Evolutionary conservation across 1,140 invertebrate genomes (phyloP), one percentile per base, ranked within the genome.

Genomic region (Aphidius gifuensis): DNA sequence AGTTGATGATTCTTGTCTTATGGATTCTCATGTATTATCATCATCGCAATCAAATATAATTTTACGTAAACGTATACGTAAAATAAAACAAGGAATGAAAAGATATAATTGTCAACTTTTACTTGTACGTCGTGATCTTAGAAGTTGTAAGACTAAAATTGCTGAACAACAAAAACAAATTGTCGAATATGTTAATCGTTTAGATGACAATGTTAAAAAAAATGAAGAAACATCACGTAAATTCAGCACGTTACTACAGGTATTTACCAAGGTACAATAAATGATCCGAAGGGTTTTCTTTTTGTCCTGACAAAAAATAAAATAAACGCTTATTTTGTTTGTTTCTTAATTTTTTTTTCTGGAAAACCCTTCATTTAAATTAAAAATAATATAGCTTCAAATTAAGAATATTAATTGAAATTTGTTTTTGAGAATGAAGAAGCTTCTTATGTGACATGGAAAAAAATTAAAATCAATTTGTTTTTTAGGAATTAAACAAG

Each of bases 161-260:
- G 85, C 86, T 0, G 88, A 92, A 56, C 91, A 93, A 73, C 89
- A 92, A 69, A 93, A 92, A 70, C 90, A 92, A 73, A 87, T 93
- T 21, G 74, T 92, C 43, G 92, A 93, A 68, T 92, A 92, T 73
- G 89, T 89, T 0, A 89, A 86, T 68, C 85, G 91, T 3, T 82
- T 93, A 49, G 92, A 94, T 69, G 92, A 94, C 68, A 90, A 92
- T 70, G 92, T 93, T 67, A 93, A 93, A 73, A 94, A 94, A 73
- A 92, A 92, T 77, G 92, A 94, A 69, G 91, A 93, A 74, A 92
- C 89, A 38, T 89, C 90, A 46, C 83, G 90, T 40, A 94, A 94
- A 81, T 93, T 93, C 76, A 92, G 91, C 71, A 92, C 91, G 64
- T 80, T 94, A 58, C 80, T 94, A 66, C 91, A 93, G 87, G 90